Conservation (phyloP, 2,888 invertebrate genomes). For the Clanis bilineata region DNA sequence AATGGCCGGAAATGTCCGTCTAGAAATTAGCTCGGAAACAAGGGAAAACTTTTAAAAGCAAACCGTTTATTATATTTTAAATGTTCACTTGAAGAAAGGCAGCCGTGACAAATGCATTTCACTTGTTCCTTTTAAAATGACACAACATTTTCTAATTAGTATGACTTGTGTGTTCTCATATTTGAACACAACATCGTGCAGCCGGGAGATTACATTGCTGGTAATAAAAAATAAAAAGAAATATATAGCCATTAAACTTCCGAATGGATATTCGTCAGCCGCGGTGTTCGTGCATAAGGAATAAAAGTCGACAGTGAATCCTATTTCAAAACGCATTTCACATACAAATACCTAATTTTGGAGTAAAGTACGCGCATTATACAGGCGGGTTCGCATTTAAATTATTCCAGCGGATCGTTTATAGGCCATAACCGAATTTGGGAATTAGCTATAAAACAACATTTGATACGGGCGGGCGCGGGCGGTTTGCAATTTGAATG, state of each 20-base stretch:
- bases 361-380: slow-evolving; percentile 80
- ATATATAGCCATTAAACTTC: slow-evolving; percentile 1
- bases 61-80: slow-evolving; percentile 73
- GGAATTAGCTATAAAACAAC: slow-evolving; percentile 83
- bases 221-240: slow-evolving; percentile 3
- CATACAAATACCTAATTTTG: slow-evolving; percentile 82
- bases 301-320: slow-evolving; percentile 72
- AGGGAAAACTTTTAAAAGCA: slow-evolving; percentile 77
- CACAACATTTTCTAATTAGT: slow-evolving; percentile 8
- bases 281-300: slow-evolving; percentile 47
- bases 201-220: background rate
- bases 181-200: background rate
- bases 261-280: slow-evolving; percentile 1
- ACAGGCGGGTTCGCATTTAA: slow-evolving; percentile 80
- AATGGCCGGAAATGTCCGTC: slow-evolving; percentile 81
- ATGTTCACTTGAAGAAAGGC: slow-evolving; percentile 64
- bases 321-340: slow-evolving; percentile 80
- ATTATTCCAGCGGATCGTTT: slow-evolving; percentile 82
- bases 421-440: slow-evolving; percentile 83
- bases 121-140: slow-evolving; percentile 47
- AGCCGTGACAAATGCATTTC: slow-evolving; percentile 64
- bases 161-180: background rate
- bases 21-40: slow-evolving; percentile 77
- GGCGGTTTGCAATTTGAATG: slow-evolving; percentile 80
- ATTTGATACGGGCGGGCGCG: slow-evolving; percentile 81